phyloP scores from a whole-genome alignment of 2,888 invertebrate species.

The Monoplex corrugatus region DNA sequence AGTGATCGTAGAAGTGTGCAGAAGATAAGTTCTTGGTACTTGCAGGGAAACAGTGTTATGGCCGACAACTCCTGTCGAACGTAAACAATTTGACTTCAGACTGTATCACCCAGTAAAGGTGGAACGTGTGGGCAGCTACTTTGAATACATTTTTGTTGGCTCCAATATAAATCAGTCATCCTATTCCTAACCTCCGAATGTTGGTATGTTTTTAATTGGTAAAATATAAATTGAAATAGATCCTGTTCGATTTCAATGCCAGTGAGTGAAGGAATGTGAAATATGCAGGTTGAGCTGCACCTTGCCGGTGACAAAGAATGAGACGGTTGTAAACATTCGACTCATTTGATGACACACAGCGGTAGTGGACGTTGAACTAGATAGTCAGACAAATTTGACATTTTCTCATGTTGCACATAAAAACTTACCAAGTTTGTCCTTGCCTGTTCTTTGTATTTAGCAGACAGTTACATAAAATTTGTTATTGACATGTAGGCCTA shows the following conservation, averaged over 20 bases:
- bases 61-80: slow-evolving; percentile 33
- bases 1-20: too few relatives aligned
- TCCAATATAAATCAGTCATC: neutral
- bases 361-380: neutral
- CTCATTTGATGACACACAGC: too few relatives aligned
- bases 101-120: too few relatives aligned
- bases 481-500: neutral
- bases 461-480: too few relatives aligned
- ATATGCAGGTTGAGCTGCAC: slow-evolving; percentile 17
- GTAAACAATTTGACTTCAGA: slow-evolving; percentile 2
- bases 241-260: neutral
- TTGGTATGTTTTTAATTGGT: neutral
- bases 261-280: neutral
- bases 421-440: neutral
- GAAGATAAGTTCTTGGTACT: too few relatives aligned
- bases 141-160: neutral
- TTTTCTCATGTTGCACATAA: neutral
- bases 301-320: too few relatives aligned
- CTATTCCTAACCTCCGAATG: neutral
- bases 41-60: neutral
- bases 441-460: too few relatives aligned
- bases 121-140: neutral
- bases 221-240: neutral
- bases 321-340: too few relatives aligned
- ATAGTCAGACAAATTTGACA: neutral